Base-by-base conservation (phyloP, 2,113 vertebrate genomes). In the Cacatua alba region DNA sequence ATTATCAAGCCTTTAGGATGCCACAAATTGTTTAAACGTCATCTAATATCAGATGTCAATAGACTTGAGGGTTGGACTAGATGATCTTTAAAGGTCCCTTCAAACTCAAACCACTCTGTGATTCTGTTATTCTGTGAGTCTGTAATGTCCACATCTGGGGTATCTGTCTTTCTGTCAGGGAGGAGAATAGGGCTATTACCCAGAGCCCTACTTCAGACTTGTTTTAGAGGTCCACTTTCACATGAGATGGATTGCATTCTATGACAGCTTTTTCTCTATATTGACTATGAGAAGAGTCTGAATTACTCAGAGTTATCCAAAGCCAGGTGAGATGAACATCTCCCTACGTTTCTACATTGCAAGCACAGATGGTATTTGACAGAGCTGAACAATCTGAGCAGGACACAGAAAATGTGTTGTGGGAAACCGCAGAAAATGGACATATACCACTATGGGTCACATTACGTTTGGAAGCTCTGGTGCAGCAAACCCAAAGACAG, bases 401-500 rank as follows among this genome's bases (percentile, higher is more conserved):
- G 35, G 55, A 63, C 33, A 43, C 17, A 60, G 35, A 57, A 71
- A 65, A 79, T 3, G 1, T 67, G 16, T 26, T 3, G 1, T 43
- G 59, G 10, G 14, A 51, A 88, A 43, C 14, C 1, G 0, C 4
- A 67, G 53, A 81, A 93, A 37, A 62, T 17, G 11, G 62, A 35
- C 55, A 67, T 51, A 21, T 8, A 63, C 8, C 0, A 1, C 39
- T 75, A 4, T 24, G 20, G 44, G 21, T 17, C 3, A 0, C 14
- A 2, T 79, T 69, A 53, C 1, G 0, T 68, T 82, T 68, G 33
- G 39, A 83, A 70, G 28, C 48, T 82, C 23, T 59, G 43, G 33
- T 44, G 15, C 29, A 92, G 60, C 20, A 86, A 68, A 77, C 28
- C 4, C 25, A 35, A 15, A 64, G 25, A 60, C 12, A 21, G 37